Percentiles rank a stretch among this genome's conserved stretches.
These are phyloP conservation scores for Axinella damicornis DNA, from an alignment of 37 sponge, comb jelly and placozoan species.

Conservation along the genomic window DNA sequence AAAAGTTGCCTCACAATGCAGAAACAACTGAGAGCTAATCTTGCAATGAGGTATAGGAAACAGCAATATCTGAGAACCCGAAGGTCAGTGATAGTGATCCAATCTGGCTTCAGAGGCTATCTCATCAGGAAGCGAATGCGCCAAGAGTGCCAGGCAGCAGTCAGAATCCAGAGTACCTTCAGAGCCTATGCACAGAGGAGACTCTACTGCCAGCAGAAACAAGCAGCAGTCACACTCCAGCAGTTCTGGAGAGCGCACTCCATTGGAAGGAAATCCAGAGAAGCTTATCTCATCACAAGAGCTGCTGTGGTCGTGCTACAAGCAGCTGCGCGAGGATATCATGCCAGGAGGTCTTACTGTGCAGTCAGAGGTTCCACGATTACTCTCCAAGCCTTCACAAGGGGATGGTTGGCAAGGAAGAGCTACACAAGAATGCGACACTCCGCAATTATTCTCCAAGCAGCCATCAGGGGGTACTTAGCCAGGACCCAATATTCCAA, in stretches of 20 bases:
- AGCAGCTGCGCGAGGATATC: conserved; percentile 4
- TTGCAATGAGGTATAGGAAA: not conserved
- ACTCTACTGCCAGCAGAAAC: not conserved
- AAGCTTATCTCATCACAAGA: conserved; percentile 12
- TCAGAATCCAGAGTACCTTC: conserved; percentile 37
- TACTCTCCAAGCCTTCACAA: conserved; percentile 15
- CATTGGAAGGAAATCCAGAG: not conserved
- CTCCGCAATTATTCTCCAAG: conserved; percentile 24
- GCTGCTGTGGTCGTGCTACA: conserved; percentile 34
- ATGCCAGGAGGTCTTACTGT: not conserved
- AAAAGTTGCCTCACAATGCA: conserved; percentile 7
- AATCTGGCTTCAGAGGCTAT: conserved; percentile 22
- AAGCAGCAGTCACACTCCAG: conserved; percentile 56
- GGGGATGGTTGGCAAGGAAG: conserved; percentile 1
- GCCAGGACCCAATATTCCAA: not conserved
- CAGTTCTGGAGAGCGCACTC: not conserved
- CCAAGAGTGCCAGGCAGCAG: no score
- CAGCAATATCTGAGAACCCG: no score
- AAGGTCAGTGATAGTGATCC: conserved; percentile 26
- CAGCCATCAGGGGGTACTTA: conserved; percentile 9
- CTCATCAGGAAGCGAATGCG: no score
- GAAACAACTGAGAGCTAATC: conserved; percentile 4
- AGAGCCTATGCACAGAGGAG: not conserved
- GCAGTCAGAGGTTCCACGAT: not conserved
- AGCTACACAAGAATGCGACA: not conserved